These are phyloP conservation scores for Triplophysa dalaica DNA, from an alignment of 2,113 vertebrate species.

Conservation along the genomic window DNA sequence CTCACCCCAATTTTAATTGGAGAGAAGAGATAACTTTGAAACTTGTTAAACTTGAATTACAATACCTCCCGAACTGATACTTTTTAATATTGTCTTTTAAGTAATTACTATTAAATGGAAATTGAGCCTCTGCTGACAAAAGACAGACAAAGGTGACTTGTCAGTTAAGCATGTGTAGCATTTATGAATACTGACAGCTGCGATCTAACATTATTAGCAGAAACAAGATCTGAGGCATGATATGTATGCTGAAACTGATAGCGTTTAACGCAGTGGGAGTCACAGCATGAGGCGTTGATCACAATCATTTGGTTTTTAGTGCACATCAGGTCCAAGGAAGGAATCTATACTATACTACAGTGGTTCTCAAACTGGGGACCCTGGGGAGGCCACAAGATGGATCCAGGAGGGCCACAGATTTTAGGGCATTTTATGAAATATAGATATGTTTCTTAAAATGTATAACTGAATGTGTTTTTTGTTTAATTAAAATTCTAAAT, in stretches of 20 bases:
- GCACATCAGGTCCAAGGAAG: too few species aligned
- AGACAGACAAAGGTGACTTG: slow-evolving; percentile 51
- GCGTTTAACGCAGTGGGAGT: slow-evolving; percentile 32
- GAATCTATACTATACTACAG: too few species aligned
- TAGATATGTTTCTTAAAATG: too few species aligned
- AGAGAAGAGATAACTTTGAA: background rate
- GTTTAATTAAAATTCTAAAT: too few species aligned
- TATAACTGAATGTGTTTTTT: too few species aligned
- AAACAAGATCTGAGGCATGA: slow-evolving; percentile 27
- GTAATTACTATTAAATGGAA: slow-evolving; percentile 60
- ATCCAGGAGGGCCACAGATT: too few species aligned
- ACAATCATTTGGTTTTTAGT: slow-evolving; percentile 5
- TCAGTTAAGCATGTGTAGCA: slow-evolving; percentile 34
- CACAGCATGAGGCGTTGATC: slow-evolving; percentile 1
- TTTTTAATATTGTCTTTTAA: background rate
- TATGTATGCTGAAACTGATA: slow-evolving; percentile 23
- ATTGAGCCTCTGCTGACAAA: slow-evolving; percentile 39
- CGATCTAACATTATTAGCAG: slow-evolving; percentile 44
- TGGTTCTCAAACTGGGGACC: too few species aligned
- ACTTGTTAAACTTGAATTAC: slow-evolving; percentile 31
- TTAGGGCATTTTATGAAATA: too few species aligned
- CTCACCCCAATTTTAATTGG: slow-evolving; percentile 44
- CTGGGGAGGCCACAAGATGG: too few species aligned
- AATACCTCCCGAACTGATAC: too few species aligned
- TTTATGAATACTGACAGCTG: slow-evolving; percentile 55